Conservation (phyloP, 2,888 invertebrate genomes). For the Rhamphomyia laevipes region DNA sequence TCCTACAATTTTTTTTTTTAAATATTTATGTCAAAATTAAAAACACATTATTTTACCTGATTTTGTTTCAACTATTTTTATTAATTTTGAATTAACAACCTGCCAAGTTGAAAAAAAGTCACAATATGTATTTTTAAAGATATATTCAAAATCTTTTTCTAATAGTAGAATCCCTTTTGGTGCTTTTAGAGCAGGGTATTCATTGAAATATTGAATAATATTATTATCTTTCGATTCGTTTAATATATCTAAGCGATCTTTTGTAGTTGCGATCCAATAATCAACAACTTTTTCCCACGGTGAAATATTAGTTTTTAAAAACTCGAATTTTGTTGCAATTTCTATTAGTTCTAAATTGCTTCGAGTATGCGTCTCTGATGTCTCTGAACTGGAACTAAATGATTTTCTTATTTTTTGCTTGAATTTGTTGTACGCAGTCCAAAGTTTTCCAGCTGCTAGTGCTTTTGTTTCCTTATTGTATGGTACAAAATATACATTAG, state of each 20-base stretch:
- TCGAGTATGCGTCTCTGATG: not conserved
- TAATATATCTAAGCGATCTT: not conserved
- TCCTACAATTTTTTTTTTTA: too few species aligned
- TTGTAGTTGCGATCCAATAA: not conserved
- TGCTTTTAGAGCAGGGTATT: not conserved
- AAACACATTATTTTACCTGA: not conserved
- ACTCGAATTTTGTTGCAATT: not conserved
- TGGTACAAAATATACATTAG: not conserved
- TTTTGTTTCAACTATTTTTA: not conserved
- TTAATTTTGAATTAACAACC: not conserved
- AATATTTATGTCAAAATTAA: too few species aligned
- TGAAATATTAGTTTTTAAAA: not conserved
- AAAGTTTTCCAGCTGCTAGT: constrained; percentile 1
- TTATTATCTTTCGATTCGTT: not conserved
- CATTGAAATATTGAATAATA: not conserved
- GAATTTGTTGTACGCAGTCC: not conserved
- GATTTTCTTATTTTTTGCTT: not conserved
- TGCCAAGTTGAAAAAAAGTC: not conserved
- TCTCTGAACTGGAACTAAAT: not conserved
- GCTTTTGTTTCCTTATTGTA: constrained; percentile 2
- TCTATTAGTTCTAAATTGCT: not conserved
- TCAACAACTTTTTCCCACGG: not conserved
- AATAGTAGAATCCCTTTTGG: not conserved
- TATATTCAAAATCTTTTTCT: not conserved
- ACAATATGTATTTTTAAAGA: not conserved